phyloP scores from a whole-genome alignment of 2,888 invertebrate species.

The Mimumesa dahlbomi region DNA sequence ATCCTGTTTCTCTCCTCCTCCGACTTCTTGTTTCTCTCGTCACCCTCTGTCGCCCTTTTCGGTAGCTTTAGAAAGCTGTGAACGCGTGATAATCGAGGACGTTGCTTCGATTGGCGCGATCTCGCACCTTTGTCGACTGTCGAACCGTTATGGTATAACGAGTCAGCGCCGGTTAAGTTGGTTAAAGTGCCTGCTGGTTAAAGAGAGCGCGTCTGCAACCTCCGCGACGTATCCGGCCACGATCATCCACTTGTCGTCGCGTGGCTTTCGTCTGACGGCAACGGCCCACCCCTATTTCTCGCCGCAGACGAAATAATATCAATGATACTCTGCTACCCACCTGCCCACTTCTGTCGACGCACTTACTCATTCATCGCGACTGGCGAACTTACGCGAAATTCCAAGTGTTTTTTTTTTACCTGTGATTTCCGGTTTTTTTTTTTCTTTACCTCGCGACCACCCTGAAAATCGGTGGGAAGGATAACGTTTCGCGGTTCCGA shows the following conservation, averaged over 20 bases:
- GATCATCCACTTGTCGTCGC: conserved; percentile 31
- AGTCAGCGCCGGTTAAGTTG: conserved; percentile 65
- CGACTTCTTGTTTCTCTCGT: not conserved
- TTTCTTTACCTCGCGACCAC: too few species aligned
- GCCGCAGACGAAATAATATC: conserved; percentile 27
- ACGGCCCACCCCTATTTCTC: not conserved
- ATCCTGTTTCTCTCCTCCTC: conserved; percentile 14
- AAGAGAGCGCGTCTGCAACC: conserved; percentile 7
- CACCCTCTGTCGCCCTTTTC: conserved; percentile 49
- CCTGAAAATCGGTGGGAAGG: too few species aligned
- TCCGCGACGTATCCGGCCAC: conserved; percentile 9
- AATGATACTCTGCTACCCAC: conserved; percentile 13
- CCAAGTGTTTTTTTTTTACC: not conserved
- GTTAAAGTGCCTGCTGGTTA: conserved; percentile 58
- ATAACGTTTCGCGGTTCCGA: not conserved
- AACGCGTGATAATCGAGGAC: conserved; percentile 71
- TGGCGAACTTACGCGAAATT: not conserved
- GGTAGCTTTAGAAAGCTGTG: conserved; percentile 68
- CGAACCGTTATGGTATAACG: conserved; percentile 72
- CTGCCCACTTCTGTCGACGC: not conserved
- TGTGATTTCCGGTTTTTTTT: too few species aligned
- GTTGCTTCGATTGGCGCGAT: conserved; percentile 67
- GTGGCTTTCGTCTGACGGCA: not conserved
- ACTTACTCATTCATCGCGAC: not conserved
- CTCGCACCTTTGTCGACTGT: conserved; percentile 66